These are phyloP conservation scores for Hyalella azteca DNA, from an alignment of 2,888 invertebrate genomes.

Conservation along the genomic window DNA sequence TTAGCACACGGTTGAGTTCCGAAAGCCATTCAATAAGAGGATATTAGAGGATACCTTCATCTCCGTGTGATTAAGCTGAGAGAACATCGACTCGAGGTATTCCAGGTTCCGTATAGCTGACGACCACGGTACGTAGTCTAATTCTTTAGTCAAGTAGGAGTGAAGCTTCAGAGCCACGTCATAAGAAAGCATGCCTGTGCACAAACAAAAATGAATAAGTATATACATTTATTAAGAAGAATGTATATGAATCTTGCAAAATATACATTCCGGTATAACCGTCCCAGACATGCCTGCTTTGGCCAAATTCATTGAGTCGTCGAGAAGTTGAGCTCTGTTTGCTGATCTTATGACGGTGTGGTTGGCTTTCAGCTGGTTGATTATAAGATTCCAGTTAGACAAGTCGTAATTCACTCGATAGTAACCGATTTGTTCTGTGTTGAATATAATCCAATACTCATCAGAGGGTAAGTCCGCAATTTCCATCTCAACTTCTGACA, in stretches of 20 bases:
- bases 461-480: slow-evolving; percentile 24
- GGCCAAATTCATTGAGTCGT: slow-evolving; percentile 68
- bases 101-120: slow-evolving; percentile 77
- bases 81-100: slow-evolving; percentile 80
- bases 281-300: slow-evolving; percentile 65
- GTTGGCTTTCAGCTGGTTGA: slow-evolving; percentile 71
- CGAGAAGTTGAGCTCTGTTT: slow-evolving; percentile 86
- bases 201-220: too few relatives aligned
- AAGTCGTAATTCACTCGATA: slow-evolving; percentile 76
- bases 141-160: slow-evolving; percentile 77
- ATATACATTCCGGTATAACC: too few relatives aligned
- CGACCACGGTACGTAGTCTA: slow-evolving; percentile 86
- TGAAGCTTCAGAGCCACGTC: slow-evolving; percentile 79
- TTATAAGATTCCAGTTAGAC: slow-evolving; percentile 77
- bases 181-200: slow-evolving; percentile 68
- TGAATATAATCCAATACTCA: slow-evolving; percentile 74
- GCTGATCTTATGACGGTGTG: slow-evolving; percentile 72
- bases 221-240: too few relatives aligned
- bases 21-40: too few relatives aligned
- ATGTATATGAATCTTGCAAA: too few relatives aligned
- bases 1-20: too few relatives aligned
- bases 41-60: too few relatives aligned
- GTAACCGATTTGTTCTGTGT: slow-evolving; percentile 75
- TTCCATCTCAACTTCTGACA: slow-evolving; percentile 66
- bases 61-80: too few relatives aligned